Evolutionary conservation across 2,113 vertebrate genomes (phyloP).

Genomic region (Brienomyrus brachyistius): DNA sequence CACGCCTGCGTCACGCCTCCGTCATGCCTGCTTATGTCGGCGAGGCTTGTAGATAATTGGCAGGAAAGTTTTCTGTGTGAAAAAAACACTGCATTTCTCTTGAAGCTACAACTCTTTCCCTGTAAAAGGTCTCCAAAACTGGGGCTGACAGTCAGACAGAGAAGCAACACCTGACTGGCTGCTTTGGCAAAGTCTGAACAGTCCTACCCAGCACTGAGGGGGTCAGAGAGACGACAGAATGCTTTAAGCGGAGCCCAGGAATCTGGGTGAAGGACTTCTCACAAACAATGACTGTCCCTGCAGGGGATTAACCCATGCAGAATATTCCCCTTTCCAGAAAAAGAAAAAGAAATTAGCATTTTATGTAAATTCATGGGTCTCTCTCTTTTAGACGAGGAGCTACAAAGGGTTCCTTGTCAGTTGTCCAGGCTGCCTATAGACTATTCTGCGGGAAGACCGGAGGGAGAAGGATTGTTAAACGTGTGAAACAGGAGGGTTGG

Average conservation of each 20-base stretch:
- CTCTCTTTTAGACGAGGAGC: background rate
- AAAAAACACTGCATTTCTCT: background rate
- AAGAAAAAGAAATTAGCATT: slow-evolving; percentile 6
- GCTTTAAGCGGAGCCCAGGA: slow-evolving; percentile 1
- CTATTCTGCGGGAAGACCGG: background rate
- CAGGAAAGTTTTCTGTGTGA: background rate
- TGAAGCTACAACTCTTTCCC: background rate
- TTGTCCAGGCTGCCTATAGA: background rate
- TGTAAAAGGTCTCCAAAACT: background rate
- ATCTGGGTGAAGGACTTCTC: background rate
- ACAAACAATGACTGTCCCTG: slow-evolving; percentile 3
- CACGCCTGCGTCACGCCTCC: background rate
- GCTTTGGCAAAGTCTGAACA: background rate
- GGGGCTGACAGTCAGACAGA: background rate
- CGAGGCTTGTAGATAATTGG: background rate
- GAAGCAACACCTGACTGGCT: background rate
- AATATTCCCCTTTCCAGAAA: background rate
- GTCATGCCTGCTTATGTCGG: background rate
- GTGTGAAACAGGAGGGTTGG: background rate
- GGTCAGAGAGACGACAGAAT: background rate
- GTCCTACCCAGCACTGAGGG: background rate
- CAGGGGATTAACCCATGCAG: slow-evolving; percentile 8
- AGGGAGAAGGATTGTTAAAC: background rate
- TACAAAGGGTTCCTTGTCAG: slow-evolving; percentile 6
- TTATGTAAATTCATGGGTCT: background rate